Evolutionary conservation across 2,113 vertebrate species (phyloP).

Genomic region (Pterophyllum scalare): DNA sequence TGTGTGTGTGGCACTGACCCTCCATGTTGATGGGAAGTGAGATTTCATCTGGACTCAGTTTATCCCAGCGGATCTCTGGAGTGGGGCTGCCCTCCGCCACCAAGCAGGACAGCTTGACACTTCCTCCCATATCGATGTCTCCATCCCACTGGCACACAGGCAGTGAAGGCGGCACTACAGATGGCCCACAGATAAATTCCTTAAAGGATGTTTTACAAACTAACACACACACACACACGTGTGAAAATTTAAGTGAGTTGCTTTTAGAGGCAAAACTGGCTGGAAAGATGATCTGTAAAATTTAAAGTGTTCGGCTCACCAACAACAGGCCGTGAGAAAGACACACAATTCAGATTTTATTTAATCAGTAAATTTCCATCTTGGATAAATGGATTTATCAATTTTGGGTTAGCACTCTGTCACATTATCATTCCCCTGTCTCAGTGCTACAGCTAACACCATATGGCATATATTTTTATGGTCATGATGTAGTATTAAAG

Average conservation of each 20-base stretch:
- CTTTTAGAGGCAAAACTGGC: neutral
- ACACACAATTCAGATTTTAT: neutral
- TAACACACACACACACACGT: neutral
- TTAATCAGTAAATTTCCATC: neutral
- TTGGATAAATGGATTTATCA: neutral
- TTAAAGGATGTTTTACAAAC: neutral
- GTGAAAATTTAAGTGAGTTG: neutral
- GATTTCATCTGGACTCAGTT: constrained; percentile 73
- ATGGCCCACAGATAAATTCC: neutral
- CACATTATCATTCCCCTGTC: neutral
- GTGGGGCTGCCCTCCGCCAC: constrained; percentile 78
- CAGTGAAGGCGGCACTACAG: constrained; percentile 79
- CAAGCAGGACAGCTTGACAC: constrained; percentile 78
- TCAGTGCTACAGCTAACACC: neutral
- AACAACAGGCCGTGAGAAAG: no score
- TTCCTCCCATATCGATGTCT: constrained; percentile 71
- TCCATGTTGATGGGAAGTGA: constrained; percentile 77
- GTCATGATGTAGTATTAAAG: neutral
- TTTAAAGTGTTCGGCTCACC: neutral
- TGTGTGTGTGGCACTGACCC: constrained; percentile 57
- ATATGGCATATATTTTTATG: neutral
- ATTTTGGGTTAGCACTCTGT: neutral
- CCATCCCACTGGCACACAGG: constrained; percentile 82
- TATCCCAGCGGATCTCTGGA: constrained; percentile 82
- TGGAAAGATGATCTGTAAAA: neutral